Evolutionary conservation across 2,797 vertebrate genomes (phyloP).

Genomic region (Meriones psammophilus): DNA sequence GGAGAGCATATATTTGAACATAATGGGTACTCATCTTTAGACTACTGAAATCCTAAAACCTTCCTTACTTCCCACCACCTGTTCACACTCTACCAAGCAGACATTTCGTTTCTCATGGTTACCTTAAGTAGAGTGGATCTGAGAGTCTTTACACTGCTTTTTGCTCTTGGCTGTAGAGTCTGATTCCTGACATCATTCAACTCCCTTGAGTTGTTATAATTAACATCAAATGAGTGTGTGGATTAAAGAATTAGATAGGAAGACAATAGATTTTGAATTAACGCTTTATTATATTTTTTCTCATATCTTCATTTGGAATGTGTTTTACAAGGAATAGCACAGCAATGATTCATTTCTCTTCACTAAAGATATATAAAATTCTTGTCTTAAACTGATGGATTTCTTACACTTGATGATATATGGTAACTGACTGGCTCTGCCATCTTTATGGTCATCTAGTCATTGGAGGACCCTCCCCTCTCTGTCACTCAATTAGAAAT

Average conservation of each 20-base stretch:
- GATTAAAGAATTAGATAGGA: slow-evolving; percentile 45
- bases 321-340: not conserved
- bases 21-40: not conserved
- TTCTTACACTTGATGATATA: slow-evolving; percentile 21
- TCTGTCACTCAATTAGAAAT: slow-evolving; percentile 63
- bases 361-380: not conserved
- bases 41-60: slow-evolving; percentile 1
- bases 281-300: not conserved
- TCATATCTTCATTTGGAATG: not conserved
- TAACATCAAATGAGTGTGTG: not conserved
- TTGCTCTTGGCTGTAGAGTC: not conserved
- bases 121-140: not conserved
- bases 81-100: not conserved
- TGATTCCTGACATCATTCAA: not conserved
- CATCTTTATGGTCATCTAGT: not conserved
- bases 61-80: not conserved
- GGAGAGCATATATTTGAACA: not conserved
- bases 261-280: not conserved
- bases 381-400: slow-evolving; percentile 42
- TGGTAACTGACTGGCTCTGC: not conserved
- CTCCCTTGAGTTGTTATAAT: not conserved
- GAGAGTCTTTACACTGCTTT: slow-evolving; percentile 42
- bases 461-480: not conserved
- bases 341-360: not conserved
- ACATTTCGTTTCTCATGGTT: not conserved